These are phyloP conservation scores for Odocoileus hemionus DNA, from an alignment of 2,113 vertebrate genomes.

Conservation along the genomic window DNA sequence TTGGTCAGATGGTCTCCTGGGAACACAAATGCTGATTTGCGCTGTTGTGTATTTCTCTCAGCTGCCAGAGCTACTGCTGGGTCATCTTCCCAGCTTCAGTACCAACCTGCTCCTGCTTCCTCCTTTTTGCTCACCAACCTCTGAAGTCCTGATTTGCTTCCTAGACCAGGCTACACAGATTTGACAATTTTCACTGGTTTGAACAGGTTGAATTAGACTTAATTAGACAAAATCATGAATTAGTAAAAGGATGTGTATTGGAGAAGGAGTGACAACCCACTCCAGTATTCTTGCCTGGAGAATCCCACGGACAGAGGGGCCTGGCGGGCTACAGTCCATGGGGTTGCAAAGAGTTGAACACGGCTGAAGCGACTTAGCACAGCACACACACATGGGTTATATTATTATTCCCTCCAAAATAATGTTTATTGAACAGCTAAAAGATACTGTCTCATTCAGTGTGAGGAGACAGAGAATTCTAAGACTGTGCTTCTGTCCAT, in stretches of 20 bases:
- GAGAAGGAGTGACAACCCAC: not conserved
- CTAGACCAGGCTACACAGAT: not conserved
- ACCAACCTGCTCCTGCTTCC: not conserved
- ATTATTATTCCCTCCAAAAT: not conserved
- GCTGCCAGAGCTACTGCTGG: not conserved
- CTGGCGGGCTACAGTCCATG: not conserved
- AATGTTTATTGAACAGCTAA: not conserved
- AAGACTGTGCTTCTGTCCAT: not conserved
- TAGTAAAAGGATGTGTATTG: not conserved
- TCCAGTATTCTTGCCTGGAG: not conserved
- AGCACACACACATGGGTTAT: not conserved
- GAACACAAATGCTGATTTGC: not conserved
- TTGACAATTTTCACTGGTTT: not conserved
- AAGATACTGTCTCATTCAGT: not conserved
- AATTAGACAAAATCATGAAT: not conserved
- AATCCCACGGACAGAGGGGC: not conserved
- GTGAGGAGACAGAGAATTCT: not conserved
- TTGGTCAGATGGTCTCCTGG: not conserved
- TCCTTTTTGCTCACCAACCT: not conserved
- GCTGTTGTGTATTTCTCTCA: not conserved
- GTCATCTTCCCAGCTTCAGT: not conserved
- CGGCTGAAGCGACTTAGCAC: not conserved
- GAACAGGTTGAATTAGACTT: not conserved
- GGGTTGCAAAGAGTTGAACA: not conserved
- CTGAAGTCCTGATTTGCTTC: not conserved